A percentile compares a stretch with the other conserved stretches of the same genome.
Conservation (phyloP, 92 coral and sea anemone genomes). For the Zoanthus sansibaricus region DNA sequence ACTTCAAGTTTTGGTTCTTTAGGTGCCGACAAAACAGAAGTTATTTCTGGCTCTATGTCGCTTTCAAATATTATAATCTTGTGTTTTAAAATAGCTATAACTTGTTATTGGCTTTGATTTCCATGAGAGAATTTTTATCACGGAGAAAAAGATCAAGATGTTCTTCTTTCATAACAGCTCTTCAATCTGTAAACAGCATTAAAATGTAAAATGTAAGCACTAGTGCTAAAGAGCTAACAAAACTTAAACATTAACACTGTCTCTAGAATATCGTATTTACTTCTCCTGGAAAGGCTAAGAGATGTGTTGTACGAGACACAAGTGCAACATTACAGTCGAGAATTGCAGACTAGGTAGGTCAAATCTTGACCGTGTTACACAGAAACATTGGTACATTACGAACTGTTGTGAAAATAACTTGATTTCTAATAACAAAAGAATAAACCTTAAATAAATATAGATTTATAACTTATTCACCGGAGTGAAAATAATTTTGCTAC, state of each 20-base stretch:
- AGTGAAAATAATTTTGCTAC: too few relatives aligned
- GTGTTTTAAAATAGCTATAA: too few relatives aligned
- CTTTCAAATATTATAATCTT: background rate
- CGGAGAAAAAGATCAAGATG: too few relatives aligned
- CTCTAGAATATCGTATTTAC: slow-evolving; percentile 32
- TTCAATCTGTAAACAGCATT: background rate
- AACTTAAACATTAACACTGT: slow-evolving; percentile 9
- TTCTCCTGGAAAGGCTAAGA: slow-evolving; percentile 46
- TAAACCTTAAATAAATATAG: too few relatives aligned
- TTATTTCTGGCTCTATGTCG: slow-evolving; percentile 14
- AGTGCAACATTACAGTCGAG: slow-evolving; percentile 37
- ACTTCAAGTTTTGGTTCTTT: background rate
- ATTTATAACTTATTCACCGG: too few relatives aligned
- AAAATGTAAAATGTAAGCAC: background rate
- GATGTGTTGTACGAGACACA: slow-evolving; percentile 40
- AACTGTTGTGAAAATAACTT: too few relatives aligned
- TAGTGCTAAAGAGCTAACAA: background rate
- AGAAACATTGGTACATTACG: background rate
- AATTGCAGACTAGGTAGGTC: slow-evolving; percentile 35
- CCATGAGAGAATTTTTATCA: too few relatives aligned
- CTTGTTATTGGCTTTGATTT: too few relatives aligned
- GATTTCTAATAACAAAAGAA: too few relatives aligned
- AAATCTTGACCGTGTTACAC: background rate
- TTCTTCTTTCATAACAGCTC: too few relatives aligned
- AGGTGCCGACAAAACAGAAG: slow-evolving; percentile 15